Evolutionary conservation across 1,140 invertebrate genomes (phyloP), one percentile per base, ranked within the genome.

Genomic region (Megathymus violae): DNA sequence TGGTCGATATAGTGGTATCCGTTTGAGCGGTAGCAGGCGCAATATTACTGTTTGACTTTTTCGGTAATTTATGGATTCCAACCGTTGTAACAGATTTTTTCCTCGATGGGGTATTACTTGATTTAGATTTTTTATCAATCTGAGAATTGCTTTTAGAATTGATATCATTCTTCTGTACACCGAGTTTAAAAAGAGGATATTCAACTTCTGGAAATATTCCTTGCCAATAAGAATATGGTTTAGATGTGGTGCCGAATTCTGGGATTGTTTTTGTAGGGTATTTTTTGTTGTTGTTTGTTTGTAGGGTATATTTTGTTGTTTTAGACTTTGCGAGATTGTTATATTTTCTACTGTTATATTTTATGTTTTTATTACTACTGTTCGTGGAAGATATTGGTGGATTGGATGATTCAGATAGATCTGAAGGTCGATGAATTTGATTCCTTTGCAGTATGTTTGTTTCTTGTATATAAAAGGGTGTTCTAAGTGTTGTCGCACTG

Each of bases 171-270:
- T n/a, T n/a, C n/a, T n/a, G n/a, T 6, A 69, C 76, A 34, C 86
- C 84, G 19, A 38, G 67, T 15, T 64, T 63, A 34, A 51, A 64
- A 5, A 80, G 43, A 4, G 86, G 84, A 69, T 87, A 87, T 54
- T 83, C 80, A 2, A 85, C 76, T 48, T 87, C 83, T 9, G 86
- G 83, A 68, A 86, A 89, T 22, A 58, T 44, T 10, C 34, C 52
- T 76, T 58, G 16, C 61, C 64, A 41, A 72, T 71, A 38, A 48
- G n/a, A 43, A 43, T 16, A 67, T 6, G 58, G 61, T n/a, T 60
- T 60, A 25, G 47, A 41, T 4, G 41, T 44, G n/a, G 47, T 22
- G 1, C 10, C 27, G 6, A 27, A 14, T 22, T 66, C 46, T 19
- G 59, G 38, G 14, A 52, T 7, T 16, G n/a, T n/a, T n/a, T n/a